A percentile compares a stretch with the other conserved stretches of the same genome.
Evolutionary conservation across 2,888 invertebrate genomes (phyloP).

Genomic region (Drosophila siamana): DNA sequence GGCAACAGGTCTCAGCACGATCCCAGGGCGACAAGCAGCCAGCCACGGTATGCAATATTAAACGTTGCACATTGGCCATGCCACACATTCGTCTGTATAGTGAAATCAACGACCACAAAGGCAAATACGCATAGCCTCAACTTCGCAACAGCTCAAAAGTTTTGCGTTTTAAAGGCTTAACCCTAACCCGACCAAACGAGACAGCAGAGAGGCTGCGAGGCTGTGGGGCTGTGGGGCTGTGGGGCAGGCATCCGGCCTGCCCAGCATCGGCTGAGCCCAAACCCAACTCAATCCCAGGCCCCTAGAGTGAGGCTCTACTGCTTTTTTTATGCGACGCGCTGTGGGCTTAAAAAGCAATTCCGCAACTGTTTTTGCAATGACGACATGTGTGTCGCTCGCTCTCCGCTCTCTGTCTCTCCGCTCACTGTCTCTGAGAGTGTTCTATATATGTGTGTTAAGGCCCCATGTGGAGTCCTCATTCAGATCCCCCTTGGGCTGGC

Average conservation of each 20-base stretch:
- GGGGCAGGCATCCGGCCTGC: no score
- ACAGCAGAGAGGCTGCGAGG: neutral
- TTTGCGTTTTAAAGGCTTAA: constrained; percentile 79
- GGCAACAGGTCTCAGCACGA: constrained; percentile 44
- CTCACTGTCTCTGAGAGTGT: no score
- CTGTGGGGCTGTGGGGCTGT: no score
- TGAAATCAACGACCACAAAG: constrained; percentile 53
- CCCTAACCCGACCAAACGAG: constrained; percentile 39
- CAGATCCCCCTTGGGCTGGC: constrained; percentile 70
- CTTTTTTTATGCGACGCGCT: constrained; percentile 72
- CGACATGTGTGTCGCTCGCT: constrained; percentile 39
- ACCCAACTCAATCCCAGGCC: constrained; percentile 60
- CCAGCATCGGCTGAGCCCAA: constrained; percentile 10
- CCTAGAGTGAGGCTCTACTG: constrained; percentile 67
- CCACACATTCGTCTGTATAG: neutral
- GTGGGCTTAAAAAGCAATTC: constrained; percentile 80
- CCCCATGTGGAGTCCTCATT: constrained; percentile 59
- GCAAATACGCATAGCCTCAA: constrained; percentile 75
- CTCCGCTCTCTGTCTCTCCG: constrained; percentile 7
- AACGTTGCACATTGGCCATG: constrained; percentile 20
- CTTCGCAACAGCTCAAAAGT: constrained; percentile 76
- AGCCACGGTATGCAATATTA: constrained; percentile 31
- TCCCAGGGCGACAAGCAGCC: neutral
- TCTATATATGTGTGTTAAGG: constrained; percentile 38
- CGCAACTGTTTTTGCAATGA: constrained; percentile 77